Evolutionary conservation across 2,888 invertebrate species (phyloP).

Genomic region (Gasteruption jaculator): DNA sequence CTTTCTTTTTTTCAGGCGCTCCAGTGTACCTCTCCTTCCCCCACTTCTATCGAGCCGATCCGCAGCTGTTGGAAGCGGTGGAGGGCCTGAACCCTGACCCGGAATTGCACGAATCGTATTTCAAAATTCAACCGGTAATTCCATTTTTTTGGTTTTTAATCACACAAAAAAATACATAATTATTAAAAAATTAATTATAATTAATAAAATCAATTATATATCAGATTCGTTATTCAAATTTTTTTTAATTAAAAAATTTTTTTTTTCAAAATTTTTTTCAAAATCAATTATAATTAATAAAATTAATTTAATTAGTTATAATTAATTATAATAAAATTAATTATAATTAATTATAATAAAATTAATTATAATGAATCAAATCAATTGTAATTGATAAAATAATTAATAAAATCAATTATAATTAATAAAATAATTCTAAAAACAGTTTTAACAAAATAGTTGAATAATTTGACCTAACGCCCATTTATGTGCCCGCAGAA

Average conservation of each 20-base stretch:
- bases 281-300: too few species aligned
- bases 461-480: not conserved
- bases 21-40: slow-evolving; percentile 87
- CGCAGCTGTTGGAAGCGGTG: slow-evolving; percentile 61
- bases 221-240: not conserved
- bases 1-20: slow-evolving; percentile 59
- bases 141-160: not conserved
- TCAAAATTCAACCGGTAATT: slow-evolving; percentile 81
- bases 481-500: slow-evolving; percentile 60
- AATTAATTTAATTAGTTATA: too few species aligned
- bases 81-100: slow-evolving; percentile 69
- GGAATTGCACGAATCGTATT: slow-evolving; percentile 70
- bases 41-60: slow-evolving; percentile 82
- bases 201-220: slow-evolving; percentile 3
- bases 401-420: too few species aligned
- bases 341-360: too few species aligned
- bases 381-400: too few species aligned
- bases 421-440: too few species aligned
- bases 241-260: too few species aligned
- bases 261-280: not conserved
- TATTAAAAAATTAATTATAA: slow-evolving; percentile 1
- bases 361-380: too few species aligned
- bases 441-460: not conserved
- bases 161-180: not conserved
- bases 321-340: too few species aligned